Evolutionary conservation across 2,888 invertebrate species (phyloP).

Genomic region (Anthrax anthrax): DNA sequence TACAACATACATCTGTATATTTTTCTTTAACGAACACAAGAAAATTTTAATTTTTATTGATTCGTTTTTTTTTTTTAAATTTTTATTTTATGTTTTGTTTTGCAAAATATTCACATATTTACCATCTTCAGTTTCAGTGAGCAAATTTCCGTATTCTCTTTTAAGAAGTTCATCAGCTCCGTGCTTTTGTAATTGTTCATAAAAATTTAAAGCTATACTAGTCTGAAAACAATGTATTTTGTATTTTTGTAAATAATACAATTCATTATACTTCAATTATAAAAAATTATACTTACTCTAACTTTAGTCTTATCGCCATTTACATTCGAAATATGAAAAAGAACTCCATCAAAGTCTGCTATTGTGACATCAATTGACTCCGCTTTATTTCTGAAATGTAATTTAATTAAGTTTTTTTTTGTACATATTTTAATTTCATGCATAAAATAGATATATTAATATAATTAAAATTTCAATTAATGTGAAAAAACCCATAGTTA

Average conservation of each 20-base stretch:
- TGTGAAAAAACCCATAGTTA: too few species aligned
- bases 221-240: slow-evolving; percentile 47
- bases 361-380: slow-evolving; percentile 89
- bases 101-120: slow-evolving; percentile 17
- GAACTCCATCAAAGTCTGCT: slow-evolving; percentile 97
- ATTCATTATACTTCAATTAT: neutral
- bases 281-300: slow-evolving; percentile 51
- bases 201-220: slow-evolving; percentile 97
- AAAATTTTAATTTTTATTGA: too few species aligned
- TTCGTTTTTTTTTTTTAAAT: too few species aligned
- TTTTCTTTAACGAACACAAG: too few species aligned
- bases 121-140: slow-evolving; percentile 80
- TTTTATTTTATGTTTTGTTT: too few species aligned
- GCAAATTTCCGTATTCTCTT: slow-evolving; percentile 75
- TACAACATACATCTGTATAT: too few species aligned
- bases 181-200: slow-evolving; percentile 94
- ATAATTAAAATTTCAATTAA: too few species aligned
- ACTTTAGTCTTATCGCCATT: slow-evolving; percentile 95
- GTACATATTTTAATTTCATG: too few species aligned
- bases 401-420: too few species aligned
- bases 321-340: slow-evolving; percentile 96
- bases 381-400: slow-evolving; percentile 67
- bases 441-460: too few species aligned
- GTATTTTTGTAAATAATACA: slow-evolving; percentile 5
- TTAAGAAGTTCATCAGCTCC: slow-evolving; percentile 94